These are phyloP conservation scores for Dryobates pubescens DNA, from an alignment of 2,797 vertebrate genomes.

Conservation along the genomic window DNA sequence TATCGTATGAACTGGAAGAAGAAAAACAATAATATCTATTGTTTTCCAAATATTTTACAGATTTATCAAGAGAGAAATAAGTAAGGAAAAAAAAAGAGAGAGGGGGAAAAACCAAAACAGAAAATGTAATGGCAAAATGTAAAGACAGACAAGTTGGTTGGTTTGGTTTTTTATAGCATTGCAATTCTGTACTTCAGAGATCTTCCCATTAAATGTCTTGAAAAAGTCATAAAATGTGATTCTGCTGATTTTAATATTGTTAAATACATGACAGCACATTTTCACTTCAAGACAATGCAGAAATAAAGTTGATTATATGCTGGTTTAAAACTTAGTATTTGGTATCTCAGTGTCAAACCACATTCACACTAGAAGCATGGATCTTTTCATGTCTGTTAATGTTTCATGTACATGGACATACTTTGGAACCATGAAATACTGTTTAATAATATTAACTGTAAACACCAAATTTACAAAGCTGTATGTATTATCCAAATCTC, in stretches of 20 bases:
- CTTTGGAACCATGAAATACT: not conserved
- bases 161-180: not conserved
- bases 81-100: not conserved
- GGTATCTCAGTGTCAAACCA: not conserved
- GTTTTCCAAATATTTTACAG: not conserved
- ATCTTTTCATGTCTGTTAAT: not conserved
- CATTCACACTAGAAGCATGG: not conserved
- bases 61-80: not conserved
- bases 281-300: not conserved
- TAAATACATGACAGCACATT: not conserved
- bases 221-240: not conserved
- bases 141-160: not conserved
- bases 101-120: too few species aligned
- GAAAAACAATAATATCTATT: not conserved
- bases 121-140: not conserved
- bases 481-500: not conserved
- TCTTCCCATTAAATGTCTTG: not conserved
- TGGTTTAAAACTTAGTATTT: not conserved
- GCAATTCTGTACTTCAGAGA: not conserved
- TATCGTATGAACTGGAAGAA: not conserved
- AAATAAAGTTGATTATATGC: not conserved
- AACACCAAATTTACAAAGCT: not conserved
- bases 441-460: slow-evolving; percentile 6
- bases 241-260: not conserved
- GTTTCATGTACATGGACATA: not conserved